A percentile compares a stretch with the other conserved stretches of the same genome.
Evolutionary conservation across 1,140 invertebrate species (phyloP).

Genomic region (Tachypleus tridentatus): DNA sequence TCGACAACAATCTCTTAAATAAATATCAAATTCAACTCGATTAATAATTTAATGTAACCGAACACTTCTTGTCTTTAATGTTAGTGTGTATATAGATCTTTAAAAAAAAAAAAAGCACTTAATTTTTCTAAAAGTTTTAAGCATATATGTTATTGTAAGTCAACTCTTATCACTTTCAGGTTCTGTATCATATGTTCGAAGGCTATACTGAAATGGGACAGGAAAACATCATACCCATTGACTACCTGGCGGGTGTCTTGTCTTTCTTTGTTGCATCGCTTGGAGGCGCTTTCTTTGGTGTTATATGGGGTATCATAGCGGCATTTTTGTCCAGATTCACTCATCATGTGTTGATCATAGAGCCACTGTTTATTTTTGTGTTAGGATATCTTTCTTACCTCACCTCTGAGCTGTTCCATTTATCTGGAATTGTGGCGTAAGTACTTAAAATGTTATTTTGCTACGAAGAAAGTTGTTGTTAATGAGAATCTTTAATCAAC

Average conservation of each 20-base stretch:
- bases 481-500: too few relatives aligned
- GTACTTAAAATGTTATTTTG: too few relatives aligned
- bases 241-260: conserved; percentile 70
- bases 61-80: too few relatives aligned
- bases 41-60: too few relatives aligned
- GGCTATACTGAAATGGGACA: conserved; percentile 78
- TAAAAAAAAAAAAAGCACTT: too few relatives aligned
- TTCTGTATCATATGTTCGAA: conserved; percentile 92
- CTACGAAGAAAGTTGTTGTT: too few relatives aligned
- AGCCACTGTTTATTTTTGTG: conserved; percentile 96
- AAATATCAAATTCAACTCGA: too few relatives aligned
- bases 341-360: conserved; percentile 89
- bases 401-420: conserved; percentile 94
- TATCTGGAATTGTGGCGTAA: conserved; percentile 95
- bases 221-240: conserved; percentile 47
- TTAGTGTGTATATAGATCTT: too few relatives aligned
- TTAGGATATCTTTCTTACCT: conserved; percentile 96
- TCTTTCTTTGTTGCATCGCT: conserved; percentile 91
- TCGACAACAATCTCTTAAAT: too few relatives aligned
- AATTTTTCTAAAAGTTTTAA: too few relatives aligned
- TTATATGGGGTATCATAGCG: conserved; percentile 89
- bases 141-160: too few relatives aligned
- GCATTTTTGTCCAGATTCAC: conserved; percentile 94
- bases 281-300: conserved; percentile 84
- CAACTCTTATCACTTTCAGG: too few relatives aligned